Evolutionary conservation across 2,113 vertebrate species (phyloP), one percentile per base, ranked within the genome.

Genomic region (Oenanthe melanoleuca): DNA sequence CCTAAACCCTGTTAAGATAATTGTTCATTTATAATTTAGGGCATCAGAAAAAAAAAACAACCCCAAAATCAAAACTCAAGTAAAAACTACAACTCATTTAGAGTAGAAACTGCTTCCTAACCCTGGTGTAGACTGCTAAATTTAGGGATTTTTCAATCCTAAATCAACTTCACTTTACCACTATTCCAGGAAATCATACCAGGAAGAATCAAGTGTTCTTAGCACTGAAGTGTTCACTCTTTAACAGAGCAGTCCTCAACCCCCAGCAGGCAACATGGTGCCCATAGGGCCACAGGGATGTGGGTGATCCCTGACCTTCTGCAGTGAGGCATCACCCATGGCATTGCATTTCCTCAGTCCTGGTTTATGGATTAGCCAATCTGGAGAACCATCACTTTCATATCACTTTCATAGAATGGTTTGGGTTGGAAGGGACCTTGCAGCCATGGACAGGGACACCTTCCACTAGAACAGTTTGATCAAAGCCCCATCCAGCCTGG

Each of bases 291-390:
- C 65, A 73, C 38, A 26, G 24, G 23, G 33, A 20, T 5, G 15
- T 38, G 28, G 23, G 45, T 21, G 13, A 38, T 14, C 47, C 17
- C 49, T 49, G 8, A 3, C 2, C 59, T 57, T n/a, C 6, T 28
- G 63, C 8, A 7, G 34, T 10, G 4, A 24, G 17, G 11, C 3
- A 19, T 8, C 61, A 52, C 17, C 42, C 42, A 20, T 4, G 7
- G 73, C 44, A 50, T 0, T 0, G 1, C 5, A 7, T 24, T 24
- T 10, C 4, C 63, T 71, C 49, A 47, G 23, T 50, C 11, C 49
- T 42, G n/a, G 8, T 26, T 61, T 9, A 10, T 1, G 7, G 55
- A 47, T n/a, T 2, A 65, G 31, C 20, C 33, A 29, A 12, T 14
- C 1, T 5, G 29, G 24, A 93, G 34, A 78, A 55, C 8, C 42